Percentiles rank a stretch among this genome's conserved stretches.
Evolutionary conservation across 2,797 vertebrate species (phyloP).

Genomic region (Myotis vivesi): DNA sequence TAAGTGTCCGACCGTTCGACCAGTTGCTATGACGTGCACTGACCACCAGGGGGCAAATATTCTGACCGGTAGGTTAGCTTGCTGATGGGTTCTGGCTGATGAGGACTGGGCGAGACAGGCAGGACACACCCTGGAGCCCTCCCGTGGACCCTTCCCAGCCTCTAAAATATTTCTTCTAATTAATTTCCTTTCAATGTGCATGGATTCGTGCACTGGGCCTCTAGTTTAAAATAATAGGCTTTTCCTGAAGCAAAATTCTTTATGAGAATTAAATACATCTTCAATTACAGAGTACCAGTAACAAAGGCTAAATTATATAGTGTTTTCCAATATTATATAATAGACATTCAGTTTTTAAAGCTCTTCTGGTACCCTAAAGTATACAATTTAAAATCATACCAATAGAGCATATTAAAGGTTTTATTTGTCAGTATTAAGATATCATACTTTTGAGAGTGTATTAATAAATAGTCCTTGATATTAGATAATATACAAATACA

Average conservation of each 20-base stretch:
- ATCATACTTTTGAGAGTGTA: neutral
- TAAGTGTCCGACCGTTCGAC: too few relatives aligned
- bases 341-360: slow-evolving; percentile 34
- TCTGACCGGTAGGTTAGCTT: too few relatives aligned
- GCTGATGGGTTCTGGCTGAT: too few relatives aligned
- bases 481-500: slow-evolving; percentile 27
- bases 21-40: too few relatives aligned
- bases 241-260: neutral
- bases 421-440: neutral
- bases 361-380: slow-evolving; percentile 22
- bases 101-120: too few relatives aligned
- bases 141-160: too few relatives aligned
- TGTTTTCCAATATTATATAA: neutral
- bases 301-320: slow-evolving; percentile 5
- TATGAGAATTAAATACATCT: slow-evolving; percentile 33
- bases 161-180: neutral
- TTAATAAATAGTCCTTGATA: slow-evolving; percentile 26
- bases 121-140: too few relatives aligned
- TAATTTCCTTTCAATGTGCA: too few relatives aligned
- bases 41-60: too few relatives aligned
- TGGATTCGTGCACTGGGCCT: too few relatives aligned
- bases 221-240: neutral
- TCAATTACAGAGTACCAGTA: neutral
- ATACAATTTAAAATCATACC: slow-evolving; percentile 14
- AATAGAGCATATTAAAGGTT: neutral